Conservation (phyloP, 1,140 invertebrate genomes). For the Sarcophaga bullata region DNA sequence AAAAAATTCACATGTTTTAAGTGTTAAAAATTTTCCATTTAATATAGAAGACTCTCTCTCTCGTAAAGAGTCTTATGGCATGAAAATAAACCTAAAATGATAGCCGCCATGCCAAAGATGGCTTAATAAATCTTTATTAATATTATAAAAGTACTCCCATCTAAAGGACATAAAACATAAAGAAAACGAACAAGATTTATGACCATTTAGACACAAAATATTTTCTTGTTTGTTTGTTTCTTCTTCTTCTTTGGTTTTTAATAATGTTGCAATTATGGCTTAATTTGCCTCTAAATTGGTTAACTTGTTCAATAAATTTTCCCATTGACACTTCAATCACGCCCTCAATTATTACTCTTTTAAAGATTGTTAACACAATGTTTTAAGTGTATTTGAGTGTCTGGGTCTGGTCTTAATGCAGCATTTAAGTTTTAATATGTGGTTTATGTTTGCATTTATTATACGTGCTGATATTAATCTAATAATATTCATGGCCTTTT, state of each 20-base stretch:
- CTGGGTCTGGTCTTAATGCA: neutral
- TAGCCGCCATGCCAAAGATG: neutral
- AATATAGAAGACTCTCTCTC: too few relatives aligned
- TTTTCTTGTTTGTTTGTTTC: neutral
- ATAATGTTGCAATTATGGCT: too few relatives aligned
- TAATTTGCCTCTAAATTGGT: neutral
- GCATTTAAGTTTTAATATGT: neutral
- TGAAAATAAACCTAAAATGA: neutral
- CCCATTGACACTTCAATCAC: neutral
- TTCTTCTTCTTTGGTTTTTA: too few relatives aligned
- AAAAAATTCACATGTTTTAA: too few relatives aligned
- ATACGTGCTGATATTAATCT: too few relatives aligned
- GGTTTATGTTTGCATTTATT: neutral
- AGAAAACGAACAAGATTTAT: neutral
- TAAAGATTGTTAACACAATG: neutral
- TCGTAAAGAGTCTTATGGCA: too few relatives aligned
- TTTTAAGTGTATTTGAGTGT: too few relatives aligned
- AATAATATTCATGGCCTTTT: too few relatives aligned
- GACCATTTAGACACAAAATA: neutral
- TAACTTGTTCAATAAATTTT: neutral
- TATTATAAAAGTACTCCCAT: neutral
- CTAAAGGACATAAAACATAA: neutral
- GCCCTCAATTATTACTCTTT: neutral
- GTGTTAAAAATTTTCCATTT: too few relatives aligned
- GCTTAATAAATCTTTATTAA: slow-evolving; percentile 15